phyloP scores from a whole-genome alignment of 2,888 invertebrate species.

The Carabus problematicus region DNA sequence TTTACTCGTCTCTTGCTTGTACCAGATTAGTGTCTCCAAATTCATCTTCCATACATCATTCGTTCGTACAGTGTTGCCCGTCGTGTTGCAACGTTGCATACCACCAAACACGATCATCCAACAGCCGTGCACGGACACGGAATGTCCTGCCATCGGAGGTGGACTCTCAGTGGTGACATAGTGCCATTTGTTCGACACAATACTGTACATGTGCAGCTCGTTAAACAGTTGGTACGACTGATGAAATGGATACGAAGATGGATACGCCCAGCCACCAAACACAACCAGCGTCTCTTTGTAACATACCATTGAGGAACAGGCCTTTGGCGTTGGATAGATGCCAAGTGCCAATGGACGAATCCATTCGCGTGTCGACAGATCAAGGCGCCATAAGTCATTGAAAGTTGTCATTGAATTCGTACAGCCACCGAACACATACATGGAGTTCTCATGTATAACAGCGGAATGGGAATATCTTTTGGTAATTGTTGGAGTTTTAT shows the following conservation, averaged over 20 bases:
- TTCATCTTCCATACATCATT: slow-evolving; percentile 93
- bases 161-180: slow-evolving; percentile 67
- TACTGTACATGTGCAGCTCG: slow-evolving; percentile 89
- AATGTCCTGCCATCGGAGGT: slow-evolving; percentile 91
- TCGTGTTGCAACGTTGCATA: slow-evolving; percentile 55
- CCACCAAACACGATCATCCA: slow-evolving; percentile 80
- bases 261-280: slow-evolving; percentile 96
- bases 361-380: slow-evolving; percentile 87
- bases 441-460: slow-evolving; percentile 80
- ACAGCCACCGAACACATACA: slow-evolving; percentile 97
- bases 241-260: slow-evolving; percentile 83
- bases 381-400: slow-evolving; percentile 95
- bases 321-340: slow-evolving; percentile 94
- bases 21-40: slow-evolving; percentile 79
- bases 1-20: slow-evolving; percentile 69
- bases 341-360: slow-evolving; percentile 82
- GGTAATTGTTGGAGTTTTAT: slow-evolving; percentile 78
- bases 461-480: slow-evolving; percentile 93
- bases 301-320: slow-evolving; percentile 90
- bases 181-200: slow-evolving; percentile 81
- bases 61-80: slow-evolving; percentile 62
- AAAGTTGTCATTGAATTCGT: slow-evolving; percentile 94
- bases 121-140: slow-evolving; percentile 83
- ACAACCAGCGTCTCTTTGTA: slow-evolving; percentile 80
- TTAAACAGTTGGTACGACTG: slow-evolving; percentile 89